phyloP scores from a whole-genome alignment of 2,888 invertebrate species.

The Campopleginae sp. region DNA sequence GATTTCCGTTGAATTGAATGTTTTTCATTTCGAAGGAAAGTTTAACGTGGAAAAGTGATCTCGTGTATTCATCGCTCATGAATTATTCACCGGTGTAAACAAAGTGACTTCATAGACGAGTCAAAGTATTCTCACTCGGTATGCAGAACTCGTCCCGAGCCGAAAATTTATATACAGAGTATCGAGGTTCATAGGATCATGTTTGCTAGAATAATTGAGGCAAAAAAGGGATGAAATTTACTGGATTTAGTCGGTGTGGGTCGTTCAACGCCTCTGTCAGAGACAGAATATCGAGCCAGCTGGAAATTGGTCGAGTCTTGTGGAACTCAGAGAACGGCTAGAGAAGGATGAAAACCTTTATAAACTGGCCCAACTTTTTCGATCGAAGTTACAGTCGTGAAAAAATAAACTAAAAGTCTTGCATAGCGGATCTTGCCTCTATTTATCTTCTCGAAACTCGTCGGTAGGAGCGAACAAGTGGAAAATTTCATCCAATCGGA shows the following conservation, averaged over 20 bases:
- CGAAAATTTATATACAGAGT: conserved; percentile 24
- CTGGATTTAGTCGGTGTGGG: conserved; percentile 16
- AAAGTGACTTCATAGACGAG: conserved; percentile 6
- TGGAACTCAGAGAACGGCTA: not conserved
- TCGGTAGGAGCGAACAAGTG: not conserved
- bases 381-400: conserved; percentile 19
- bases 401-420: conserved; percentile 18
- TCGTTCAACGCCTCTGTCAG: conserved; percentile 20
- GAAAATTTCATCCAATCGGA: conserved; percentile 5
- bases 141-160: conserved; percentile 21
- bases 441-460: not conserved
- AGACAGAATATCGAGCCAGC: conserved; percentile 30
- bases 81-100: conserved; percentile 37
- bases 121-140: conserved; percentile 34
- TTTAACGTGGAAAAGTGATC: not conserved
- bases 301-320: conserved; percentile 26
- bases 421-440: conserved; percentile 25
- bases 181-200: conserved; percentile 25
- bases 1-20: not conserved
- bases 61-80: conserved; percentile 31
- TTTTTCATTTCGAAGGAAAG: not conserved
- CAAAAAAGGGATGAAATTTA: conserved; percentile 14
- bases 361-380: conserved; percentile 25
- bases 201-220: conserved; percentile 34
- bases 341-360: conserved; percentile 4